Percentiles rank a stretch among this genome's conserved stretches.
Evolutionary conservation across 1,140 invertebrate species (phyloP).

Genomic region (Ectropis grisescens): DNA sequence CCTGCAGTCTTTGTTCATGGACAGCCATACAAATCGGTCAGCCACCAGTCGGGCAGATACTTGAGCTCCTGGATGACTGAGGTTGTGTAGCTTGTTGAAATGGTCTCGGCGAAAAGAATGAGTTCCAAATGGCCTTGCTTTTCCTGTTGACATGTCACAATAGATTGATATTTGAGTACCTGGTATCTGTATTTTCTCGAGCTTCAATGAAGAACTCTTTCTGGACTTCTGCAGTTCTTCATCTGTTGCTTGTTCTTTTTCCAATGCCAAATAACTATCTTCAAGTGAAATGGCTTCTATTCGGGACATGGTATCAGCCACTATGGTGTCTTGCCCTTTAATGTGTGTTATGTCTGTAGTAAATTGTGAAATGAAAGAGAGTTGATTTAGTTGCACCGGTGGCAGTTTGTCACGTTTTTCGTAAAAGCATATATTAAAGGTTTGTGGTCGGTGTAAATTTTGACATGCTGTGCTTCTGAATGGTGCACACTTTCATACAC

Average conservation of each 20-base stretch:
- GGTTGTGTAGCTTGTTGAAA: not conserved
- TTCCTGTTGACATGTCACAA: slow-evolving; percentile 8
- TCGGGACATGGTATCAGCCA: slow-evolving; percentile 14
- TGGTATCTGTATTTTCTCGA: slow-evolving; percentile 4
- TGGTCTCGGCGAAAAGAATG: not conserved
- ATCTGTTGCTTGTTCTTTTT: slow-evolving; percentile 1
- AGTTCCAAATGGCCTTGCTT: not conserved
- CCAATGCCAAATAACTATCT: not conserved
- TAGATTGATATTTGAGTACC: slow-evolving; percentile 1
- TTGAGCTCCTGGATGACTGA: not conserved
- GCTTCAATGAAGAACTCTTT: slow-evolving; percentile 1
- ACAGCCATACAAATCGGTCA: not conserved
- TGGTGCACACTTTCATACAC: slow-evolving; percentile 50
- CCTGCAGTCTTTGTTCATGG: not conserved
- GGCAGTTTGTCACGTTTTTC: slow-evolving; percentile 14
- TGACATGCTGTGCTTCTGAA: slow-evolving; percentile 28
- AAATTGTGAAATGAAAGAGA: slow-evolving; percentile 10
- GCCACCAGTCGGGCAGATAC: not conserved
- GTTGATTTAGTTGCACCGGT: slow-evolving; percentile 8
- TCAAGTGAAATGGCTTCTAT: slow-evolving; percentile 4
- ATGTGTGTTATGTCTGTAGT: slow-evolving; percentile 13
- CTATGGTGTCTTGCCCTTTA: slow-evolving; percentile 12
- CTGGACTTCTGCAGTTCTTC: not conserved
- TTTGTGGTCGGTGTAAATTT: slow-evolving; percentile 55
- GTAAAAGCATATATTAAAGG: slow-evolving; percentile 40